These are phyloP conservation scores for Diorhabda carinulata DNA, from an alignment of 1,140 invertebrate species.

Conservation along the genomic window DNA sequence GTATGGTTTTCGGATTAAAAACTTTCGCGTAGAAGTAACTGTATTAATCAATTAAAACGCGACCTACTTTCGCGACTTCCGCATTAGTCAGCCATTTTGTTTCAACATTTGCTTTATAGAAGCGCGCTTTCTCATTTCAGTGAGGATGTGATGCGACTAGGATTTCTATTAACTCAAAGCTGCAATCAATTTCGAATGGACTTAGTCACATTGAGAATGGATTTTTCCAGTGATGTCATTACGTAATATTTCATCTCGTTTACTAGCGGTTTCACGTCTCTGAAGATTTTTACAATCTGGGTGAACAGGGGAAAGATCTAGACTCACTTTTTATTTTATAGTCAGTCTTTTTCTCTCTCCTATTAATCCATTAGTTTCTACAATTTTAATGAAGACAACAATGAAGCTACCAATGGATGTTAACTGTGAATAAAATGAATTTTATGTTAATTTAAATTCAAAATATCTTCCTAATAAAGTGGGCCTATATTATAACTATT, in stretches of 20 bases:
- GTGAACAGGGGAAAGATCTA: constrained; percentile 41
- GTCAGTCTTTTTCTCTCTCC: constrained; percentile 45
- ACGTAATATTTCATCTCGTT: background rate
- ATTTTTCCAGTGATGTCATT: constrained; percentile 2
- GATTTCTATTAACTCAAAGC: no score
- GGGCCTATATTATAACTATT: no score
- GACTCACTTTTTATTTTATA: constrained; percentile 38
- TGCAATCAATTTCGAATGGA: no score
- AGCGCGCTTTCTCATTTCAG: background rate
- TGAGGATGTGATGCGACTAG: background rate
- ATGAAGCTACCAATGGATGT: background rate
- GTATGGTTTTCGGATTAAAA: background rate
- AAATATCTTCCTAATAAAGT: no score
- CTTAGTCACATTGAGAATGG: background rate
- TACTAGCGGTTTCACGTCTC: background rate
- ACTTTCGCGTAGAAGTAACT: background rate
- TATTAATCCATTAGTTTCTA: constrained; percentile 38
- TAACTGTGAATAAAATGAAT: no score
- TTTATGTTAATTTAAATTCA: no score
- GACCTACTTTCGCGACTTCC: constrained; percentile 22
- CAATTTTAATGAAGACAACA: background rate
- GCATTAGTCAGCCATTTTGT: constrained; percentile 17
- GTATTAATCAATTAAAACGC: background rate
- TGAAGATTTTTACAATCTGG: constrained; percentile 25
- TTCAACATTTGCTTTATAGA: background rate